Base-by-base conservation (phyloP, 2,113 vertebrate species). In the Chiloscyllium plagiosum region DNA sequence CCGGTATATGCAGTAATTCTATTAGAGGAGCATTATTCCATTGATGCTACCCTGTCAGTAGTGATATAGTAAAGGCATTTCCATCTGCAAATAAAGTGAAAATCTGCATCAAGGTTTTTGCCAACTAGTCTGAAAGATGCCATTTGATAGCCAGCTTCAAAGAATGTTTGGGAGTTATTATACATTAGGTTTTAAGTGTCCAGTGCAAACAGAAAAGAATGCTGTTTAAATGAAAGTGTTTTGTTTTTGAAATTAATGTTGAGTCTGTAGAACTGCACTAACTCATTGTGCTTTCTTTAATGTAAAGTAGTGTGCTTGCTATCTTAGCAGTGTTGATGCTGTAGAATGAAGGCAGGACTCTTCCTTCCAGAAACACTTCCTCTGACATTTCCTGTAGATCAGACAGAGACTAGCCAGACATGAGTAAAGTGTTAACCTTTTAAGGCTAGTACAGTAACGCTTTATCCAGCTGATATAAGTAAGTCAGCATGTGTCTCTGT, bases 331-430 rank as follows among this genome's bases (percentile, higher is more conserved):
- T 69, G 92, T 94, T 69, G 37, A 69, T 47, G 89, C 93, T 47
- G 37, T 15, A 50, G 20, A 95, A 70, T 52, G 47, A 95, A 95
- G 42, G 42, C 94, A 95, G 68, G 37, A 95, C 69, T 72, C 94
- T 95, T 95, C 94, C 94, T 72, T 95, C 94, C 94, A 72, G 94
- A 72, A 72, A 70, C 37, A 95, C 94, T 95, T 95, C 94, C 94
- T 95, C 68, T 95, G 94, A 52, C 37, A 95, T 72, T 95, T 95
- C 94, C 94, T 95, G 94, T 72, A 72, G 94, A 95, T 95, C 94
- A 72, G 94, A 95, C 42, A 52, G 37, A 95, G 69, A 47, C 69
- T 33, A 52, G 94, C 42, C 69, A 95, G 69, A 95, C 94, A 47
- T 52, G 66, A 95, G 17, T 93, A 37, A 93, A 93, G 61, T 66